Conservation (phyloP, 1,140 invertebrate species). For the Panulirus ornatus region DNA sequence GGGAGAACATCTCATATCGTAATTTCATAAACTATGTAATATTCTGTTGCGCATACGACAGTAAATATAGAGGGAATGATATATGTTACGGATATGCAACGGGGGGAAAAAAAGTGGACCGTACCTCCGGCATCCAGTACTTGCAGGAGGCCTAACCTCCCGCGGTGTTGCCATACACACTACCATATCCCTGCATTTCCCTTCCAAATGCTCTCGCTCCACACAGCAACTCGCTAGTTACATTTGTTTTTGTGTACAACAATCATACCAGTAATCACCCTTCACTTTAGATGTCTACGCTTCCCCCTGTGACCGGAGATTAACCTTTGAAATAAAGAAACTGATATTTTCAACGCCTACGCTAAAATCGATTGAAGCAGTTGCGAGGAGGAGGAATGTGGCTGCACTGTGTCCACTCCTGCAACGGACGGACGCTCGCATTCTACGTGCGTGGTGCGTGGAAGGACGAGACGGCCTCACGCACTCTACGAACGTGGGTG, state of each 20-base stretch:
- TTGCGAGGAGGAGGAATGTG: constrained; percentile 19
- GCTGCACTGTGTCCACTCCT: constrained; percentile 39
- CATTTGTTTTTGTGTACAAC: no score
- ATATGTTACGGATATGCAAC: no score
- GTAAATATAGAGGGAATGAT: no score
- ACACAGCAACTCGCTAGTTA: no score
- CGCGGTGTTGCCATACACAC: constrained; percentile 19
- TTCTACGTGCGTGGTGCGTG: background rate
- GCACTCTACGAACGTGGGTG: background rate
- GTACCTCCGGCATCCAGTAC: constrained; percentile 25
- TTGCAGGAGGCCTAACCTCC: constrained; percentile 48
- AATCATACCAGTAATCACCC: no score
- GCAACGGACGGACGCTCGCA: background rate
- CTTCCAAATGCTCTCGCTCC: no score
- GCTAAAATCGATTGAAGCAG: constrained; percentile 48
- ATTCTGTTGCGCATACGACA: no score
- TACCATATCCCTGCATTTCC: background rate
- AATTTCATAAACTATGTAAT: no score
- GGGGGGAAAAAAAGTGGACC: background rate
- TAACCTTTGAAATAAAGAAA: no score
- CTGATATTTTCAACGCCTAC: background rate
- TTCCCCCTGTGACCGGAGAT: no score
- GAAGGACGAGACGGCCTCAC: background rate
- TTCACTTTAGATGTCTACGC: no score
- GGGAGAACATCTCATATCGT: no score